Evolutionary conservation across 2,797 vertebrate genomes (phyloP), one percentile per base, ranked within the genome.

Genomic region (Picus viridis): DNA sequence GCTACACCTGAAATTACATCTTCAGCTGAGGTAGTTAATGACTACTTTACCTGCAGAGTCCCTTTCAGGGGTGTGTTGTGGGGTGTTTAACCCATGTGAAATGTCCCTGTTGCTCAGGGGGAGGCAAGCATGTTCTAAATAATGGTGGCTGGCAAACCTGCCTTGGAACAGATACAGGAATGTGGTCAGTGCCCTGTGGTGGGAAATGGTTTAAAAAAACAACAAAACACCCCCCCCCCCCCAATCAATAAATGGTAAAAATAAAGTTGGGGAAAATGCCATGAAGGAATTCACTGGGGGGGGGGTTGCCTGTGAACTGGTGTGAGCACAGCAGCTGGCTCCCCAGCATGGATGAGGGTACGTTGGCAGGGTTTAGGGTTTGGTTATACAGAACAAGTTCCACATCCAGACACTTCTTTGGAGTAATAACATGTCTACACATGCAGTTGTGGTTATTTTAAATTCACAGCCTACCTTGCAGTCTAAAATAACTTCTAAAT

Each of bases 361-460:
- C 1, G 0, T 8, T 1, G 1, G 45, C 9, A 45, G 3, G 30
- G 45, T 19, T 34, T 7, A 6, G 54, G 3, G 30, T 23, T 26
- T 27, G 51, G 14, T 58, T 67, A 3, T 11, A 54, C 23, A 30
- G 62, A 34, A 54, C 5, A 32, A 15, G 27, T 32, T n/a, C 41
- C 29, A 4, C 22, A 26, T 67, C 47, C 1, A 1, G 61, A 32
- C 20, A 13, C 23, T 32, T 64, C 41, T 26, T 20, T 0, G 3
- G 57, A 58, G 43, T 47, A 72, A 12, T 4, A 26, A 22, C n/a
- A 6, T 1, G 4, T 32, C 49, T 62, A 26, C 24, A 8, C 9
- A 7, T 6, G 47, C 7, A 19, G 43, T 12, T n/a, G 36, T 10
- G 80, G 59, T 13, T 17, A 30, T 56, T 56, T 56, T 16, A 30